phyloP scores from a whole-genome alignment of 2,797 vertebrate genomes.

The Mycteria americana region DNA sequence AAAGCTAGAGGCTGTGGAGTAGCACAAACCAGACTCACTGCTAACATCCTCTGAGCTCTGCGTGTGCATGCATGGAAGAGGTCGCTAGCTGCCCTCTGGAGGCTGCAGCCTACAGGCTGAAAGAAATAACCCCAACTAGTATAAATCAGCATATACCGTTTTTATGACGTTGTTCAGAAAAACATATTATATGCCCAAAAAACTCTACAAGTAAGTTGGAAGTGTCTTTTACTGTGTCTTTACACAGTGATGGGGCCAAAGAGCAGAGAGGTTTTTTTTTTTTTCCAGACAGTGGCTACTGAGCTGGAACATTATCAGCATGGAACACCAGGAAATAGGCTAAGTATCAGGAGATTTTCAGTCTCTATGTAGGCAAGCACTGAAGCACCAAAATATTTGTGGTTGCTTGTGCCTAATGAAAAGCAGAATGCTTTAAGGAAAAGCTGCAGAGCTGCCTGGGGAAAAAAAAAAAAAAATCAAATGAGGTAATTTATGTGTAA shows the following conservation, averaged over 20 bases:
- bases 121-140: not conserved
- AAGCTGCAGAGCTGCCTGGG: not conserved
- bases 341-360: not conserved
- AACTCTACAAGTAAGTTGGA: not conserved
- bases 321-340: not conserved
- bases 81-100: not conserved
- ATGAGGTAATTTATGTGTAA: not conserved
- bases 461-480: not conserved
- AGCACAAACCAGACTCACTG: not conserved
- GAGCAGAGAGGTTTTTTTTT: not conserved
- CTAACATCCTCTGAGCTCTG: not conserved
- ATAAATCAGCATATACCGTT: not conserved
- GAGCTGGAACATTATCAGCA: not conserved
- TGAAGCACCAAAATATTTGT: conserved; percentile 20
- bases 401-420: not conserved
- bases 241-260: not conserved
- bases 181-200: not conserved
- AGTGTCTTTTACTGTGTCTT: not conserved
- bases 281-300: not conserved
- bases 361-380: not conserved
- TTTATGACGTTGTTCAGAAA: not conserved
- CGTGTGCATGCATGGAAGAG: not conserved
- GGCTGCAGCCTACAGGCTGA: not conserved
- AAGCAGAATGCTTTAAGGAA: not conserved
- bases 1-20: not conserved